Conservation (phyloP, 2,113 vertebrate species). For the Odobenus rosmarus region DNA sequence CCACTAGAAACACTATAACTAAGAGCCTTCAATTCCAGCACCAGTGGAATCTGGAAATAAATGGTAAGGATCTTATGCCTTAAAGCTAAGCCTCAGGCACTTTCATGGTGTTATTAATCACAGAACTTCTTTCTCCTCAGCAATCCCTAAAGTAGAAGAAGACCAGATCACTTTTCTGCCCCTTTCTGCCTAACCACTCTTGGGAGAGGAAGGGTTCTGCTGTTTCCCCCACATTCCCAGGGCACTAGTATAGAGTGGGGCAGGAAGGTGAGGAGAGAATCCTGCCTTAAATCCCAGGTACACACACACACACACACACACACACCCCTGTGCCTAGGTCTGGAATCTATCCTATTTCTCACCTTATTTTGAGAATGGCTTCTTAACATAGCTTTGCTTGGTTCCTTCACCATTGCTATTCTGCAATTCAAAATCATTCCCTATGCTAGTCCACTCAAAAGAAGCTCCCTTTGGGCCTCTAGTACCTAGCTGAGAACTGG, state of each 20-base stretch:
- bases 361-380: not conserved
- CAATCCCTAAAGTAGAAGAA: not conserved
- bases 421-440: constrained; percentile 23
- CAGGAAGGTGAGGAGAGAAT: not conserved
- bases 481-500: not conserved
- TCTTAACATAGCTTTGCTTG: not conserved
- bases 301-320: too few species aligned
- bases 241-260: not conserved
- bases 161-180: not conserved
- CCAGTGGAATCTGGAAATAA: not conserved
- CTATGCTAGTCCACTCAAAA: not conserved
- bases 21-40: not conserved
- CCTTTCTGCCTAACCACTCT: not conserved
- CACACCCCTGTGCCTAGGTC: not conserved
- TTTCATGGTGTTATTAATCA: not conserved
- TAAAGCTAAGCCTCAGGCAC: not conserved
- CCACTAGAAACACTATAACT: not conserved
- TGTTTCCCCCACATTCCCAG: not conserved
- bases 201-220: not conserved
- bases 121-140: not conserved
- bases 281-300: not conserved
- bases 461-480: not conserved
- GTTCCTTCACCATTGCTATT: not conserved
- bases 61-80: not conserved
- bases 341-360: not conserved